Percentiles rank a stretch among this genome's conserved stretches.
phyloP scores from a whole-genome alignment of 2,797 vertebrate species.

The Cetoscarus ocellatus region DNA sequence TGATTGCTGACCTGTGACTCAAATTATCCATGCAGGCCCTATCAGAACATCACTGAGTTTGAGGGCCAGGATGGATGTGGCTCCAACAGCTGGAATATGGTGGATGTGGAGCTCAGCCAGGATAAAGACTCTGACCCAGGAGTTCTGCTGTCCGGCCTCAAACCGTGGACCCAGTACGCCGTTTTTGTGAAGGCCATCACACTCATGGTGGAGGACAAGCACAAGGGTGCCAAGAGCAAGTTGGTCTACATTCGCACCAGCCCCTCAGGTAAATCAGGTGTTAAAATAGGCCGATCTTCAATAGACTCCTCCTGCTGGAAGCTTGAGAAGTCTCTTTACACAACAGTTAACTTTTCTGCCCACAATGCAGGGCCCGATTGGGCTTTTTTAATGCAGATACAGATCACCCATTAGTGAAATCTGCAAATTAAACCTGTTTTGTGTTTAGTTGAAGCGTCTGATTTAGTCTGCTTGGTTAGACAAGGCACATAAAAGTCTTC shows the following conservation, averaged over 20 bases:
- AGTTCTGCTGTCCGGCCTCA: slow-evolving; percentile 89
- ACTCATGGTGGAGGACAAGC: slow-evolving; percentile 92
- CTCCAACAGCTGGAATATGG: slow-evolving; percentile 99
- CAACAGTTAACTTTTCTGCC: neutral
- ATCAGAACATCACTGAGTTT: slow-evolving; percentile 95
- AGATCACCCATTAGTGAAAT: too few species aligned
- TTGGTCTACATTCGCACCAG: slow-evolving; percentile 95
- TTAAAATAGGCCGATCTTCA: neutral
- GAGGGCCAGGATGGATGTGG: slow-evolving; percentile 98
- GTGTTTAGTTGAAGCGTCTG: too few species aligned
- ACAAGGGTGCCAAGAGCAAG: slow-evolving; percentile 94
- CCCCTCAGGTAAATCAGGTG: slow-evolving; percentile 84
- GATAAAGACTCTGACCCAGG: slow-evolving; percentile 91
- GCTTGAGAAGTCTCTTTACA: neutral
- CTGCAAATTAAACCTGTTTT: too few species aligned
- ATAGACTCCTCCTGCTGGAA: neutral
- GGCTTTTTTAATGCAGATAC: too few species aligned
- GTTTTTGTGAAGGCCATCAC: slow-evolving; percentile 97
- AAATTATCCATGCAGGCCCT: slow-evolving; percentile 82
- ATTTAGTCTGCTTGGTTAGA: too few species aligned
- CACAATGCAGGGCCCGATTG: too few species aligned
- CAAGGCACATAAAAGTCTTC: too few species aligned
- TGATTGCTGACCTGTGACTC: too few species aligned
- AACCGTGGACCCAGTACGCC: slow-evolving; percentile 98
- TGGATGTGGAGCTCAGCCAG: slow-evolving; percentile 93